These are phyloP conservation scores for Hycleus phaleratus DNA, from an alignment of 1,140 invertebrate species.

Conservation along the genomic window DNA sequence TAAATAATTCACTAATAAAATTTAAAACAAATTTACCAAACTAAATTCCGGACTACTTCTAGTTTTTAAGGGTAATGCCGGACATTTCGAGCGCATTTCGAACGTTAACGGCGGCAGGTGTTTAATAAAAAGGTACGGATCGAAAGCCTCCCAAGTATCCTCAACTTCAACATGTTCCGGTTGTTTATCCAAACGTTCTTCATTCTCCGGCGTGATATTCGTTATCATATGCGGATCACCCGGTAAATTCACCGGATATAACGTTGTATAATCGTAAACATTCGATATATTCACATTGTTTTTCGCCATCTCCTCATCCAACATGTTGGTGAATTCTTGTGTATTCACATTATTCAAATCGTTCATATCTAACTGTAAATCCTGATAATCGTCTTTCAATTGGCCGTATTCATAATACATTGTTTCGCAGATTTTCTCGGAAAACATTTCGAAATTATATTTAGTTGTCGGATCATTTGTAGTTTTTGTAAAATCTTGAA, in stretches of 20 bases:
- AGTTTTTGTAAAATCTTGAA: constrained; percentile 26
- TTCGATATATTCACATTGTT: constrained; percentile 31
- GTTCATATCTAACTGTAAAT: constrained; percentile 34
- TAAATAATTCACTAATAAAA: background rate
- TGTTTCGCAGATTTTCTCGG: constrained; percentile 37
- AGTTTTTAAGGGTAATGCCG: constrained; percentile 88
- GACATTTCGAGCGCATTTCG: constrained; percentile 77
- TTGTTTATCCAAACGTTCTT: constrained; percentile 43
- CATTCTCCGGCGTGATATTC: constrained; percentile 36
- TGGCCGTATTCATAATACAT: constrained; percentile 37
- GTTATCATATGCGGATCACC: constrained; percentile 27
- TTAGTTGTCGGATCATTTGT: constrained; percentile 13
- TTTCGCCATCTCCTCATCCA: constrained; percentile 39
- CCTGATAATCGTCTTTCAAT: constrained; percentile 34
- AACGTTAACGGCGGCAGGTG: constrained; percentile 82
- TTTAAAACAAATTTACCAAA: constrained; percentile 56
- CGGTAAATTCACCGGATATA: constrained; percentile 29
- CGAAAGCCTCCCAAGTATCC: constrained; percentile 72
- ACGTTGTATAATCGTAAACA: constrained; percentile 35
- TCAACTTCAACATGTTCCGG: constrained; percentile 48
- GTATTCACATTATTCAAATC: constrained; percentile 38
- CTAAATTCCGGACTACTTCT: constrained; percentile 90
- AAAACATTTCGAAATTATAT: constrained; percentile 30
- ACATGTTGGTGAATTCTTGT: constrained; percentile 38
- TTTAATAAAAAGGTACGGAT: constrained; percentile 88